These are phyloP conservation scores for Tetragonula carbonaria DNA, from an alignment of 2,888 invertebrate genomes.

Conservation along the genomic window DNA sequence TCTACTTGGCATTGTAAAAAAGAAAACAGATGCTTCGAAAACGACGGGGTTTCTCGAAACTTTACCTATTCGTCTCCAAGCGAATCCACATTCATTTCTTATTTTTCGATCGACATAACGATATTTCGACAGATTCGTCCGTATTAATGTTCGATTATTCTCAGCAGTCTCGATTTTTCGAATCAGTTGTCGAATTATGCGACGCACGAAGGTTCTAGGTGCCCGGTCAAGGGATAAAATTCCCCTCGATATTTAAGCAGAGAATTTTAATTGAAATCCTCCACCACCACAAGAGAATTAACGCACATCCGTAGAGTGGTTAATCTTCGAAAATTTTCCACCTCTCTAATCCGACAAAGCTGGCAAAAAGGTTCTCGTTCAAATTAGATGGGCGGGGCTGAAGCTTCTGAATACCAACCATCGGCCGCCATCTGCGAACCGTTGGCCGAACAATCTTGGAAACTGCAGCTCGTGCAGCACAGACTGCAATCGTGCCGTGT, in stretches of 20 bases:
- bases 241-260: not conserved
- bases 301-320: not conserved
- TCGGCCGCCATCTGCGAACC: constrained; percentile 72
- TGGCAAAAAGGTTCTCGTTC: constrained; percentile 63
- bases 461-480: constrained; percentile 36
- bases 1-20: constrained; percentile 7
- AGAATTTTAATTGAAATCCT: constrained; percentile 23
- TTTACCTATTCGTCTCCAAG: no score
- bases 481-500: constrained; percentile 29
- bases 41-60: not conserved
- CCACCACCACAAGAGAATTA: not conserved
- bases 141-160: not conserved
- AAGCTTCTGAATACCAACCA: constrained; percentile 59
- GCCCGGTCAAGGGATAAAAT: no score
- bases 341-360: not conserved
- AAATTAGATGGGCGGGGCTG: constrained; percentile 78
- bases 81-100: no score
- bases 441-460: constrained; percentile 60
- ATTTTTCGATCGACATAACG: not conserved
- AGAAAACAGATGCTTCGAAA: not conserved
- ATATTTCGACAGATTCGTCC: not conserved
- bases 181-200: not conserved
- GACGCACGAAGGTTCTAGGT: not conserved
- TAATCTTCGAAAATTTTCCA: constrained; percentile 37
- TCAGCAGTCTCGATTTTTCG: not conserved